Conservation (phyloP, 2,888 invertebrate species). For the Oconnorella tubifera region DNA sequence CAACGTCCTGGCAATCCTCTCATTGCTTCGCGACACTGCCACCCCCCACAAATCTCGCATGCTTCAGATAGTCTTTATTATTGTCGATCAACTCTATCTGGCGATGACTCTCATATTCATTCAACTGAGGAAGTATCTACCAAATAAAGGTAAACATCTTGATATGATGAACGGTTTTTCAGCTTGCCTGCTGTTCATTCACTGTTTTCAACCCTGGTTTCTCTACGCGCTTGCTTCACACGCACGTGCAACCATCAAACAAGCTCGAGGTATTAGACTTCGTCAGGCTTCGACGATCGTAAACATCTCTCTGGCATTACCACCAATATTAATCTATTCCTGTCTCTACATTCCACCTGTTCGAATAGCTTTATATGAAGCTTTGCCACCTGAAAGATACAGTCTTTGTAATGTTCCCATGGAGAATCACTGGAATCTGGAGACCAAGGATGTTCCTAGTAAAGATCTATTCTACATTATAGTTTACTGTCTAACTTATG, state of each 20-base stretch:
- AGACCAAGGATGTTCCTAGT: constrained; percentile 6
- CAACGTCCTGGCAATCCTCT: neutral
- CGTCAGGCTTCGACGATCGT: neutral
- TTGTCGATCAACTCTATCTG: neutral
- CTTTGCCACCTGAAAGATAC: neutral
- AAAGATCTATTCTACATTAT: constrained; percentile 27
- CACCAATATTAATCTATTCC: neutral
- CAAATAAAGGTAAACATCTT: neutral
- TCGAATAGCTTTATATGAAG: neutral
- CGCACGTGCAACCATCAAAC: neutral
- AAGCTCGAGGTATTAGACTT: neutral
- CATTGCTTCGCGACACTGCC: neutral
- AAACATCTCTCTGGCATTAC: neutral
- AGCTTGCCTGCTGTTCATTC: neutral
- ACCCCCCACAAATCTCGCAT: neutral
- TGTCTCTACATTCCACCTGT: neutral
- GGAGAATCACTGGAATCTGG: constrained; percentile 28
- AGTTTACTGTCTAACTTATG: constrained; percentile 25
- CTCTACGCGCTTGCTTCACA: neutral
- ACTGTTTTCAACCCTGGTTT: constrained; percentile 3
- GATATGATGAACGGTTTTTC: constrained; percentile 2
- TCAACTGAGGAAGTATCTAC: constrained; percentile 2
- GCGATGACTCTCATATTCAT: constrained; percentile 1
- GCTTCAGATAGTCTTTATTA: neutral
- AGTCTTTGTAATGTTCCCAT: constrained; percentile 2